phyloP scores from a whole-genome alignment of 2,797 vertebrate genomes.

The Fratercula arctica region DNA sequence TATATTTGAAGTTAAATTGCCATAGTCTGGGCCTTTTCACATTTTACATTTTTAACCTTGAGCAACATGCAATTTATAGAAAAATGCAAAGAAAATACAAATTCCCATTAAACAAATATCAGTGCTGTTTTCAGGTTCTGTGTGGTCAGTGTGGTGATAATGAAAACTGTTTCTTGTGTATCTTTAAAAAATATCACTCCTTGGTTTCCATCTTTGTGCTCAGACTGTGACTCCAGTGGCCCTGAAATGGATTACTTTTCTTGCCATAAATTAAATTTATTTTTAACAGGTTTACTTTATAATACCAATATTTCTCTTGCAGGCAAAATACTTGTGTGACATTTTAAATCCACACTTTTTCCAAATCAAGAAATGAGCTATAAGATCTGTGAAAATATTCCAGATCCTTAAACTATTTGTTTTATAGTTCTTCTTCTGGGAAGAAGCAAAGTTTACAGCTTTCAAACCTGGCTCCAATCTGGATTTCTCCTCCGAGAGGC shows the following conservation, averaged over 20 bases:
- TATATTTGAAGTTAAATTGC: neutral
- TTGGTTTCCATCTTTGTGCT: neutral
- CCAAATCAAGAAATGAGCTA: neutral
- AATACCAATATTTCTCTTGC: neutral
- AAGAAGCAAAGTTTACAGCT: neutral
- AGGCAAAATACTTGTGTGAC: neutral
- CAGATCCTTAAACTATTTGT: neutral
- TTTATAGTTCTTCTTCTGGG: neutral
- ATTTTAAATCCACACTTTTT: neutral
- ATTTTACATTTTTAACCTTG: neutral
- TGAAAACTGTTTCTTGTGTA: neutral
- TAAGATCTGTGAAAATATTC: neutral
- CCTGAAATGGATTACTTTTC: neutral
- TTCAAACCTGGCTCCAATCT: neutral
- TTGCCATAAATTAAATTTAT: neutral
- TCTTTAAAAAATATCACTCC: neutral
- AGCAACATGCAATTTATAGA: neutral
- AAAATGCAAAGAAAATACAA: neutral
- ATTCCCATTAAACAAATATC: neutral
- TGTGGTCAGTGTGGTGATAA: neutral
- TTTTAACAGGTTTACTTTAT: neutral
- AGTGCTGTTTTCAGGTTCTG: neutral
- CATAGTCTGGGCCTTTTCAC: neutral
- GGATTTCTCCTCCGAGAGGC: neutral
- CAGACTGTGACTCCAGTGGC: neutral